These are phyloP conservation scores for Eilema sororculum DNA, from an alignment of 2,888 invertebrate species.

Conservation along the genomic window DNA sequence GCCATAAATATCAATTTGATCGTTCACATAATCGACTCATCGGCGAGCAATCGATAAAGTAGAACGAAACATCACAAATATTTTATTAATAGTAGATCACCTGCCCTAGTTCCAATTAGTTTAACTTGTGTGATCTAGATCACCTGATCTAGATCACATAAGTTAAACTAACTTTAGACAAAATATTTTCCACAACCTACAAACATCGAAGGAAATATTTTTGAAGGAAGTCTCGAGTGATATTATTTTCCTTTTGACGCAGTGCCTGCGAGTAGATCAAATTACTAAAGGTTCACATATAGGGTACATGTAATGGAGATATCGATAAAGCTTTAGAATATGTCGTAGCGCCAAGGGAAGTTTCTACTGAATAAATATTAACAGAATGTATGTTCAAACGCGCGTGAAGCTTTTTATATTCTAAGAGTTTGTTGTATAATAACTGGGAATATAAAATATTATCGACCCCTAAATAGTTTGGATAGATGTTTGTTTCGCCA, in stretches of 20 bases:
- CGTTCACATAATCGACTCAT: background rate
- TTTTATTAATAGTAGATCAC: background rate
- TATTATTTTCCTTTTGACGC: background rate
- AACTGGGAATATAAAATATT: background rate
- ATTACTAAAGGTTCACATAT: background rate
- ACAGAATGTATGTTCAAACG: background rate
- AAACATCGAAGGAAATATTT: background rate
- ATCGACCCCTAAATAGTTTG: no score
- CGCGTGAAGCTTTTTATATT: background rate
- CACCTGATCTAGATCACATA: background rate
- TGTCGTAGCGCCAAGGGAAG: background rate
- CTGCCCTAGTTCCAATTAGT: background rate
- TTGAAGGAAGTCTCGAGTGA: background rate
- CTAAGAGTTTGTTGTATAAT: background rate
- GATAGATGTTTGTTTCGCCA: no score
- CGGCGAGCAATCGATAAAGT: background rate
- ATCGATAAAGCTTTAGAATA: background rate
- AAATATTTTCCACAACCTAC: background rate
- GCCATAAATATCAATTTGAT: background rate
- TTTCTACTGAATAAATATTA: background rate
- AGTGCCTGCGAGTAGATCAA: background rate
- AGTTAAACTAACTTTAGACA: background rate
- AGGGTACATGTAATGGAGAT: background rate
- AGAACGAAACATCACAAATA: conserved; percentile 4
- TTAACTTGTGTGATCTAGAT: background rate